Evolutionary conservation across 2,888 invertebrate species (phyloP).

Genomic region (Rugalucina vietnamica): DNA sequence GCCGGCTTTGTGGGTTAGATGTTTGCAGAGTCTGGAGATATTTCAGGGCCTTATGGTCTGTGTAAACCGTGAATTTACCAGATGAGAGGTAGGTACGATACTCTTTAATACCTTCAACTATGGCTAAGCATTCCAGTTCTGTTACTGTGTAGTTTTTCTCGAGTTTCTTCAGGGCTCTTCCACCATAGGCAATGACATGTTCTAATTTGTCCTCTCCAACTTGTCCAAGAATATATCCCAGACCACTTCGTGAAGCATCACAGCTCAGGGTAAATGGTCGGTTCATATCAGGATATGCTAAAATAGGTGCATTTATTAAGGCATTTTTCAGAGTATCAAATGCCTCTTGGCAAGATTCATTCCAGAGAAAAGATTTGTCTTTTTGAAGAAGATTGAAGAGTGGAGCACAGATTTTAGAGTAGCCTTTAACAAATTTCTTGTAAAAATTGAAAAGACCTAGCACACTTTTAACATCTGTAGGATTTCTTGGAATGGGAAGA

Average conservation of each 20-base stretch:
- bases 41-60: constrained; percentile 53
- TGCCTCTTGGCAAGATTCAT: not conserved
- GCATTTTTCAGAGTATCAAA: constrained; percentile 56
- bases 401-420: not conserved
- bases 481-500: not conserved
- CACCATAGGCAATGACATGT: constrained; percentile 48
- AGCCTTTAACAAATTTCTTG: not conserved
- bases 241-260: constrained; percentile 48
- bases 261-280: constrained; percentile 45
- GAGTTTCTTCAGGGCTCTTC: constrained; percentile 19
- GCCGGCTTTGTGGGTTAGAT: constrained; percentile 36
- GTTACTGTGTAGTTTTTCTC: constrained; percentile 43
- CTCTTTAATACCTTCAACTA: constrained; percentile 52
- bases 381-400: constrained; percentile 40
- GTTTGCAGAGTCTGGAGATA: constrained; percentile 35
- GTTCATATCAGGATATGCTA: constrained; percentile 50
- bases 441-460: constrained; percentile 9
- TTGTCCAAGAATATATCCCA: constrained; percentile 62
- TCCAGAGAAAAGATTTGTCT: not conserved
- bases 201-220: constrained; percentile 35
- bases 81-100: constrained; percentile 45
- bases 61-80: constrained; percentile 41
- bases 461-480: constrained; percentile 21
- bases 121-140: constrained; percentile 48
- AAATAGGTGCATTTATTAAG: constrained; percentile 49